Base-by-base conservation (phyloP, 2,888 invertebrate species). In the Trissoscelio sp. region DNA sequence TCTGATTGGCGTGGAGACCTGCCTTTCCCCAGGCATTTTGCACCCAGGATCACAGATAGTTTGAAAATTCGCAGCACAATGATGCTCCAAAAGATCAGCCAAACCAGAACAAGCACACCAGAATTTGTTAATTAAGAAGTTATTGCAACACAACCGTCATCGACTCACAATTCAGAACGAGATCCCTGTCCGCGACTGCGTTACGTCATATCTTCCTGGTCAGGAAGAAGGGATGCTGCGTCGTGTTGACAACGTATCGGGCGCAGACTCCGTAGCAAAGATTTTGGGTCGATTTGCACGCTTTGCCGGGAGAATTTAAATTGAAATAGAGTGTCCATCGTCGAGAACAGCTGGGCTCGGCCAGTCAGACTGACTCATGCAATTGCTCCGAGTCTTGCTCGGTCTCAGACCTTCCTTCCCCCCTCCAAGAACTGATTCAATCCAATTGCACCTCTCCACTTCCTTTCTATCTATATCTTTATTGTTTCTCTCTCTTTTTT, bases 191-290 rank as follows among this genome's bases (percentile, higher is more conserved):
- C 42, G 57, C 34, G 48, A 16, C 44, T 37, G 9, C 53, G 55
- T 77, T 72, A 48, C 66, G 66, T 58, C 60, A 48, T 16, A 12
- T 58, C 75, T 31, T 60, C 34, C 51, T 31, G 37, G 28, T 9
- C 20, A 37, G 11, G 12, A 53, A 39, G 53, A 62, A 73, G 62
- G 64, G 70, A 74, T 79, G 82, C 74, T 78, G 78, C 78, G 78
- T 73, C 53, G 69, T 39, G 58, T 37, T 55, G 67, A 18, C 58
- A 57, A 39, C 42, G 74, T 39, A 12, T 42, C 55, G 53, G 46
- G 87, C 90, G 90, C 90, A 89, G 88, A 88, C 89, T 88, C 85
- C 82, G 84, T 86, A 85, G 75, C 88, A 88, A 88, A 89, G 89
- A 89, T 90, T 89, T 88, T 48, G 39, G 72, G 31, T 74, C 74